Evolutionary conservation across 1,140 invertebrate genomes (phyloP).

Genomic region (Venturia canescens): DNA sequence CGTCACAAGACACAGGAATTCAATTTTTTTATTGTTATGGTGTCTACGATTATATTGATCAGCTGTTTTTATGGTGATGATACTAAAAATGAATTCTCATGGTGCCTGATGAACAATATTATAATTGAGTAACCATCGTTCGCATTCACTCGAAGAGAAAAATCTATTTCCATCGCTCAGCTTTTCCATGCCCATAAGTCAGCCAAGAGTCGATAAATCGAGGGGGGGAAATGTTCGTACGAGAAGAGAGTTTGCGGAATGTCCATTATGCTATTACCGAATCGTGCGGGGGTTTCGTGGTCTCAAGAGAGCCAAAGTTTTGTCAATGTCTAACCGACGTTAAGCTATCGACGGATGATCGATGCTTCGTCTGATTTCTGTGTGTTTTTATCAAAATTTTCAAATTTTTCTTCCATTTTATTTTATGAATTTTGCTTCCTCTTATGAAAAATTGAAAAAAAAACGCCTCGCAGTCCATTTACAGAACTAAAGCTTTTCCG

Average conservation of each 20-base stretch:
- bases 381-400: conserved; percentile 17
- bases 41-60: too few species aligned
- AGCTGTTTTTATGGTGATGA: too few species aligned
- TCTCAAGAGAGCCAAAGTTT: conserved; percentile 69
- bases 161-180: background rate
- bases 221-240: background rate
- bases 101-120: too few species aligned
- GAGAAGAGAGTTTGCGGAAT: conserved; percentile 50
- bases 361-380: conserved; percentile 36
- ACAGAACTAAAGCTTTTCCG: background rate
- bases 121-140: background rate
- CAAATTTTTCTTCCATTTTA: background rate
- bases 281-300: conserved; percentile 56
- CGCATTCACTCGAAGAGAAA: background rate
- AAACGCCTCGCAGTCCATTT: background rate
- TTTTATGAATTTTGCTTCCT: background rate
- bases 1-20: too few species aligned
- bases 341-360: conserved; percentile 47
- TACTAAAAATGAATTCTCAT: too few species aligned
- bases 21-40: background rate
- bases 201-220: conserved; percentile 49
- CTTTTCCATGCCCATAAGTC: conserved; percentile 42
- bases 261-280: conserved; percentile 68
- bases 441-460: background rate
- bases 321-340: conserved; percentile 70